A percentile compares a stretch with the other conserved stretches of the same genome.
phyloP scores from a whole-genome alignment of 2,888 invertebrate genomes.

The Lithophane semibrunnea region DNA sequence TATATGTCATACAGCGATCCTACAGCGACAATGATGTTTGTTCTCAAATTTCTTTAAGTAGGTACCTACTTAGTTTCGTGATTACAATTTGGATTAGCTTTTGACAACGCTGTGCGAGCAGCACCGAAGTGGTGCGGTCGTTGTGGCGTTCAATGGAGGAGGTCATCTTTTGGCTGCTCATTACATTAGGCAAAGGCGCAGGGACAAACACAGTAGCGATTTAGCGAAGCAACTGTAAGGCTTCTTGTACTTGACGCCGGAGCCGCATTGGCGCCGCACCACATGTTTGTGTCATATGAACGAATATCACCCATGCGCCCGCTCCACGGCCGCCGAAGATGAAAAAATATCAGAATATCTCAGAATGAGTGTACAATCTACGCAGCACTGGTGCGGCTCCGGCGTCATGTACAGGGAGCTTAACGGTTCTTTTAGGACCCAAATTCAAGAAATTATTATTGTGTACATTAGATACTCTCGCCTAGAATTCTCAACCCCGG shows the following conservation, averaged over 20 bases:
- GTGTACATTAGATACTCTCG: not conserved
- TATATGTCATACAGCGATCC: too few species aligned
- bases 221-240: not conserved
- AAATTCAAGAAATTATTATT: not conserved
- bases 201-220: not conserved
- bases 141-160: not conserved
- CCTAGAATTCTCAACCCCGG: not conserved
- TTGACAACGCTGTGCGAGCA: not conserved
- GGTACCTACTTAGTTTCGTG: not conserved
- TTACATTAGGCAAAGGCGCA: not conserved
- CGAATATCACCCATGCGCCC: too few species aligned
- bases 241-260: too few species aligned
- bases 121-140: not conserved
- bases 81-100: constrained; percentile 4
- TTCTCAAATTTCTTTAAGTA: not conserved
- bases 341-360: too few species aligned
- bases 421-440: not conserved
- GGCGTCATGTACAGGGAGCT: too few species aligned
- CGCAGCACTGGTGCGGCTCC: too few species aligned
- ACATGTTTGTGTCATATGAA: too few species aligned
- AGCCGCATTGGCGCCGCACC: too few species aligned
- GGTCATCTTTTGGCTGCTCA: not conserved
- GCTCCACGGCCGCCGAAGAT: too few species aligned
- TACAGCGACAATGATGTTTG: not conserved
- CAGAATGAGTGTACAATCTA: too few species aligned